phyloP scores from a whole-genome alignment of 2,888 invertebrate genomes.

The Dascillus cervinus region DNA sequence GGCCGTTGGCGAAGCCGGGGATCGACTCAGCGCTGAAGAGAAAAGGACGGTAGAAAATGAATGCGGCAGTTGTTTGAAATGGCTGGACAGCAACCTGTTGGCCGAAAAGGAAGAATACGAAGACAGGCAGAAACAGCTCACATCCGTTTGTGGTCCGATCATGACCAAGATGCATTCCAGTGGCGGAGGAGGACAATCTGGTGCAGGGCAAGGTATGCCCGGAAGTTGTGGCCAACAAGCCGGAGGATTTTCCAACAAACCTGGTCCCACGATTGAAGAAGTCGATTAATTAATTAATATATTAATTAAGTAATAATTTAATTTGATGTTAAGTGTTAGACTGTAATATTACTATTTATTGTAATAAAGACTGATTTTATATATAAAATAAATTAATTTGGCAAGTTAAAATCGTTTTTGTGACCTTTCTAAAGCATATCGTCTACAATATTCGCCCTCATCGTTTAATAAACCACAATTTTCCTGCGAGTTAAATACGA shows the following conservation, averaged over 20 bases:
- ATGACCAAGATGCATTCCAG: constrained; percentile 51
- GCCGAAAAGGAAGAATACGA: constrained; percentile 60
- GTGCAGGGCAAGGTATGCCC: constrained; percentile 18
- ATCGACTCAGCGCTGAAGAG: constrained; percentile 54
- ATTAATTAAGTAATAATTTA: no score
- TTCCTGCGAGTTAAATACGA: no score
- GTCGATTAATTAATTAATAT: no score
- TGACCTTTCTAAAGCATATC: no score
- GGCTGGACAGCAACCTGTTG: constrained; percentile 57
- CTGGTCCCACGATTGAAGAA: constrained; percentile 26
- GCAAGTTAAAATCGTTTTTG: no score
- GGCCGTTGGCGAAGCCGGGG: constrained; percentile 53
- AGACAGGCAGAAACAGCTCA: constrained; percentile 47
- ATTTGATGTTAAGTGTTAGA: no score
- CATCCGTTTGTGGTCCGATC: constrained; percentile 42
- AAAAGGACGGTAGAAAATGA: constrained; percentile 47
- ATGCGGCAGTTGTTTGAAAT: constrained; percentile 52
- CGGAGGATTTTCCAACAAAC: constrained; percentile 21
- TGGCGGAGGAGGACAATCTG: constrained; percentile 21
- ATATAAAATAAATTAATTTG: no score
- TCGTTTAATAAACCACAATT: no score
- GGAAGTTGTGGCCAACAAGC: constrained; percentile 24
- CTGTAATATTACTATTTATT: no score
- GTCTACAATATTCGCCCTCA: no score
- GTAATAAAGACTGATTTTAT: no score